Evolutionary conservation across 1,140 invertebrate species (phyloP).

Genomic region (Pogonomyrmex californicus): DNA sequence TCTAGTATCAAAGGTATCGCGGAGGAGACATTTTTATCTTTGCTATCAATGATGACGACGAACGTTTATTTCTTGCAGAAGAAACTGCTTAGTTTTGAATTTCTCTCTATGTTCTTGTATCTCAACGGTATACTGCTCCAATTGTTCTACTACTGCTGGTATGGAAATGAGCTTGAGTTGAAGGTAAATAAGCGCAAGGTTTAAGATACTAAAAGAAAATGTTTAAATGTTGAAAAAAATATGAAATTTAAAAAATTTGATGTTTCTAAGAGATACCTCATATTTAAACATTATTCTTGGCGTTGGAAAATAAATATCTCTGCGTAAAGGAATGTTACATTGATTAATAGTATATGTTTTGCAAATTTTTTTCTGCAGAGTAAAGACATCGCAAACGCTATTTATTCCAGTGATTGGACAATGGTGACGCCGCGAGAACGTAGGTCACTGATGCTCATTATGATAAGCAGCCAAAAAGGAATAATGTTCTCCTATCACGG

Average conservation of each 20-base stretch:
- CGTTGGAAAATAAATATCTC: neutral
- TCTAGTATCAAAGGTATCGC: slow-evolving; percentile 47
- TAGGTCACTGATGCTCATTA: neutral
- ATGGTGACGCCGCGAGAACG: slow-evolving; percentile 12
- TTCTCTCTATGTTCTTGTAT: slow-evolving; percentile 45
- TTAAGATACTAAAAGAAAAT: neutral
- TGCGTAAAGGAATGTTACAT: neutral
- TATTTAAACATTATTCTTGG: neutral
- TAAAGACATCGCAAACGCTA: slow-evolving; percentile 6
- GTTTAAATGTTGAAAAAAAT: neutral
- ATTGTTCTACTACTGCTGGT: slow-evolving; percentile 65
- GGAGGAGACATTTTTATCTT: neutral
- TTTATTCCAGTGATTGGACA: slow-evolving; percentile 52
- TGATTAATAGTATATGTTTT: neutral
- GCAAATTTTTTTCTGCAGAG: slow-evolving; percentile 1
- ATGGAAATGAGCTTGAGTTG: slow-evolving; percentile 60
- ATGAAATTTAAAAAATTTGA: neutral
- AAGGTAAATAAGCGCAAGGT: slow-evolving; percentile 27
- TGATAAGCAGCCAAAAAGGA: slow-evolving; percentile 44
- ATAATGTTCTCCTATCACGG: slow-evolving; percentile 35
- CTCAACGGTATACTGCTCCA: slow-evolving; percentile 46
- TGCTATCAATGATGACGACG: neutral
- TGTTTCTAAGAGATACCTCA: too few species aligned
- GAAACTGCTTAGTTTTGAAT: slow-evolving; percentile 28
- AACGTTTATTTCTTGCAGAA: slow-evolving; percentile 34